Conservation (phyloP, 2,888 invertebrate species). For the Dicranocentrus wangi region DNA sequence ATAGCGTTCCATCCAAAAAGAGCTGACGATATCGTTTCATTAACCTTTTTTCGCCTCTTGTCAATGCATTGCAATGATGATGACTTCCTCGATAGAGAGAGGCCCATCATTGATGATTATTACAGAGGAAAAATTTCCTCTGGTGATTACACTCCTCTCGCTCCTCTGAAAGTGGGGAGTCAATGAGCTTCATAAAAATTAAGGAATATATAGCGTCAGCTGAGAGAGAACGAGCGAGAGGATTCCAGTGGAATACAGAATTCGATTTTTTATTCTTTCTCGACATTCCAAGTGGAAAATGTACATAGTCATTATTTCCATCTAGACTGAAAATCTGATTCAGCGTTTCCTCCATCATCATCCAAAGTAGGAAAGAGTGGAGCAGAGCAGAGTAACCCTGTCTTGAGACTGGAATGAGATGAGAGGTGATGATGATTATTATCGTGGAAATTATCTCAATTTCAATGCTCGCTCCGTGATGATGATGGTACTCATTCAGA, state of each 20-base stretch:
- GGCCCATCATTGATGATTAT: slow-evolving; percentile 14
- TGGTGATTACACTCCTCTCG: slow-evolving; percentile 10
- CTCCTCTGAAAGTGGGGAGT: neutral
- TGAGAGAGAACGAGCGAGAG: neutral
- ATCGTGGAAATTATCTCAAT: too few relatives aligned
- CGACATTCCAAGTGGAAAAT: too few relatives aligned
- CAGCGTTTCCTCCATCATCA: slow-evolving; percentile 33
- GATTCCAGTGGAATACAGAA: too few relatives aligned
- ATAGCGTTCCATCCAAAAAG: slow-evolving; percentile 25
- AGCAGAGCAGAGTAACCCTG: too few relatives aligned
- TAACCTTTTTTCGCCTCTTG: slow-evolving; percentile 38
- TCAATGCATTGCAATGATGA: slow-evolving; percentile 34
- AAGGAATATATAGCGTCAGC: neutral
- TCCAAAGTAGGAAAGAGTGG: too few relatives aligned
- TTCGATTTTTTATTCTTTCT: too few relatives aligned
- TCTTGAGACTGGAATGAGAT: too few relatives aligned
- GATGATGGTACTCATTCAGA: too few relatives aligned
- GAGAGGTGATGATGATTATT: too few relatives aligned
- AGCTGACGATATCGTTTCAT: slow-evolving; percentile 38
- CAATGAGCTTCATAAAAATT: slow-evolving; percentile 28
- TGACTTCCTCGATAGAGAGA: slow-evolving; percentile 24
- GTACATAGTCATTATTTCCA: slow-evolving; percentile 36
- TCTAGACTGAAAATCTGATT: slow-evolving; percentile 39
- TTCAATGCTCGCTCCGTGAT: too few relatives aligned
- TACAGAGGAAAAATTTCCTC: slow-evolving; percentile 23